Conservation (phyloP, 1,140 invertebrate genomes). For the Teleogryllus occipitalis region DNA sequence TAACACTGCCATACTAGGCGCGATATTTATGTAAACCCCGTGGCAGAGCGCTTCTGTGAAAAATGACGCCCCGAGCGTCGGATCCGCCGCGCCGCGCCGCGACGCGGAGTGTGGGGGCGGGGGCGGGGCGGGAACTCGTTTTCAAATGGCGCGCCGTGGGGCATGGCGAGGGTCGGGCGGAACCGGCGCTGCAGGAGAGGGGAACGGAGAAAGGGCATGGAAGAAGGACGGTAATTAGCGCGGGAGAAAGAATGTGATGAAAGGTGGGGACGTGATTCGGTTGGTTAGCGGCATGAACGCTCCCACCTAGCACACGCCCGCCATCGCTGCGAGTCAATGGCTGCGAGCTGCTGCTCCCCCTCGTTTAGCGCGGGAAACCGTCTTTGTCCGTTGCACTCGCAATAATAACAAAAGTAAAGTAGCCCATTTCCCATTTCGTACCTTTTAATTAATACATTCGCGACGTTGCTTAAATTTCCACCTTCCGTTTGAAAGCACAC, state of each 20-base stretch:
- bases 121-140: not conserved
- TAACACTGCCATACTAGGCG: slow-evolving; percentile 18
- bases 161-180: not conserved
- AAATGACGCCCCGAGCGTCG: not conserved
- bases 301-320: not conserved
- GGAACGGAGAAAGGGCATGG: not conserved
- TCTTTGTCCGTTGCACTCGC: not conserved
- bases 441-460: not conserved
- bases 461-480: not conserved
- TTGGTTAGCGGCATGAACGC: not conserved
- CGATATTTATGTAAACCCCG: slow-evolving; percentile 17
- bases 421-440: not conserved
- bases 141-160: not conserved
- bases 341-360: not conserved
- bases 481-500: not conserved
- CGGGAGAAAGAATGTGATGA: not conserved
- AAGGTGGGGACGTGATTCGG: slow-evolving; percentile 2
- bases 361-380: not conserved
- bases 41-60: not conserved
- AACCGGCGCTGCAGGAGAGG: not conserved
- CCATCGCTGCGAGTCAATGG: not conserved
- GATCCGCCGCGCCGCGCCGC: not conserved
- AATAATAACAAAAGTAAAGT: not conserved
- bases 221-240: not conserved
- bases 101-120: not conserved